phyloP scores from a whole-genome alignment of 2,113 vertebrate species.

The Romanogobio albipinnatus region DNA sequence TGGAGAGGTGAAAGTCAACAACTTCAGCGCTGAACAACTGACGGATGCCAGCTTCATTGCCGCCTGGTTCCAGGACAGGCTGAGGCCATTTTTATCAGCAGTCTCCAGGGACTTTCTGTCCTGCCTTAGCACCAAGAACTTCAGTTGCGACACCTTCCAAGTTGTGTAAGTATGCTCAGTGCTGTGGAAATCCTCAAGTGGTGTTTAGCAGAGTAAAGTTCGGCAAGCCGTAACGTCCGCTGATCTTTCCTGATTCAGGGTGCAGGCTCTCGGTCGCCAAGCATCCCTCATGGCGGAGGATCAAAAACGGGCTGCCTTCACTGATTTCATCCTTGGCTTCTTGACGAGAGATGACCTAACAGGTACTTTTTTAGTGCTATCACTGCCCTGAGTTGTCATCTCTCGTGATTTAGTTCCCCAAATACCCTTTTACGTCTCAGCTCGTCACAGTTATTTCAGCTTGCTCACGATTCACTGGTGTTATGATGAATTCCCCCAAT shows the following conservation, averaged over 20 bases:
- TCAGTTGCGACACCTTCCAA: conserved; percentile 65
- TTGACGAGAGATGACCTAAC: too few species aligned
- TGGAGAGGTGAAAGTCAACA: conserved; percentile 12
- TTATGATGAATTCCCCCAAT: not conserved
- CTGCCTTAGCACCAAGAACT: conserved; percentile 59
- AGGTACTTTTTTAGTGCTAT: too few species aligned
- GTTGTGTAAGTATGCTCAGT: conserved; percentile 57
- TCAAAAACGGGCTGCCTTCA: too few species aligned
- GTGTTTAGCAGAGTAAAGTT: not conserved
- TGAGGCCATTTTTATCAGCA: conserved; percentile 58
- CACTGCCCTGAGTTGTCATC: too few species aligned
- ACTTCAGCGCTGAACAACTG: conserved; percentile 18
- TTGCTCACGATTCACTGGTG: not conserved
- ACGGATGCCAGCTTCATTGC: conserved; percentile 49
- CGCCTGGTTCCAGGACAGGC: conserved; percentile 54
- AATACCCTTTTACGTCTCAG: not conserved
- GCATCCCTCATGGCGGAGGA: too few species aligned
- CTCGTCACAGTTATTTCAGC: not conserved
- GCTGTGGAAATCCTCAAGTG: conserved; percentile 54
- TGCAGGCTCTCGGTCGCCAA: too few species aligned
- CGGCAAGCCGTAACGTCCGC: not conserved
- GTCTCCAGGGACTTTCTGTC: conserved; percentile 57
- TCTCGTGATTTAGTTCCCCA: not conserved
- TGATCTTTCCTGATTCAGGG: too few species aligned
- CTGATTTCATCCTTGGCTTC: too few species aligned